Evolutionary conservation across 1,140 invertebrate genomes (phyloP), one percentile per base, ranked within the genome.

Genomic region (Drosophila albomicans): DNA sequence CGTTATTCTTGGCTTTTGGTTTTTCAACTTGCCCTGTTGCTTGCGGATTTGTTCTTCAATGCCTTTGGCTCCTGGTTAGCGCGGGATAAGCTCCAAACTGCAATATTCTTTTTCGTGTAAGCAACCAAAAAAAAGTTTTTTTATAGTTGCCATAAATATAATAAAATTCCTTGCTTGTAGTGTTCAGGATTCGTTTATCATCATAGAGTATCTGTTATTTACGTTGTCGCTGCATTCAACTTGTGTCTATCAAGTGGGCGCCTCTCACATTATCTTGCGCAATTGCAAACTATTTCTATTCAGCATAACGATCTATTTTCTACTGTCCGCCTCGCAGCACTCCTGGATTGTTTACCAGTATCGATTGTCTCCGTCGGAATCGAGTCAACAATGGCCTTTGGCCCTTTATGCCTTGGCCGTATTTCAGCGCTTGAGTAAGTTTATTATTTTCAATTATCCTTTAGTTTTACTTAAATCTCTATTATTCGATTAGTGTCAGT

Each of bases 241-340:
- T 5, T 96, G 96, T 82, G 93, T 96, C 72, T 96, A 96, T 92
- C 95, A 96, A 93, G 96, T 96, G 93, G 96, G 95, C 48, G 92
- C 96, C 58, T 94, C 96, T 66, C 95, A 95, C 91, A 93, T 96
- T 15, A 91, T 96, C 15, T 93, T 49, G 93, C 93, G 67, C 86
- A 93, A 85, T 94, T 96, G 79, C 93, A 95, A 78, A 85, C 93
- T 72, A 82, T 96, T 75, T 94, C 94, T 80, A 93, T 94, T 30
- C 78, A 95, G 46, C 94, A 96, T 91, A 16, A 82, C 85, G 1
- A 62, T 80, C 93, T 92, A 92, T 15, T 92, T 92, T n/a, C 69
- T 92, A 38, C 64, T 92, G 94, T 94, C 79, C 30, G 87, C 85
- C 7, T 79, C 87, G 28, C 87, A 94, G 94, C 85, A 93, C 95